Percentiles rank a stretch among this genome's conserved stretches.
These are phyloP conservation scores for Xestia xanthographa DNA, from an alignment of 2,888 invertebrate genomes.

Conservation along the genomic window DNA sequence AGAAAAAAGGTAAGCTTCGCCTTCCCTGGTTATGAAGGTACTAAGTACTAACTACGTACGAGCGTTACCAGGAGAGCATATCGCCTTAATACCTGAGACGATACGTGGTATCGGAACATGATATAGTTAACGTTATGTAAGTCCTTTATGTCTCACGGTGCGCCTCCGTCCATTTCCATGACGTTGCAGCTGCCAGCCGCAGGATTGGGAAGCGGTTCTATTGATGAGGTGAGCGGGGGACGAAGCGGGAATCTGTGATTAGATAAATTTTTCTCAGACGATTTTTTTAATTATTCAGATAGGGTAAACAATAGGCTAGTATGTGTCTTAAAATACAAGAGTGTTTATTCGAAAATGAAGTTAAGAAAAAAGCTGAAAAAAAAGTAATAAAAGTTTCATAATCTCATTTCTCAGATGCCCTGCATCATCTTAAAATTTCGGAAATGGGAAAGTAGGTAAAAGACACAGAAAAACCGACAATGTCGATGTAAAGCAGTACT, in stretches of 20 bases:
- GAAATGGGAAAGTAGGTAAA: not conserved
- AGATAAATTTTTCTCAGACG: not conserved
- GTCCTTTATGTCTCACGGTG: slow-evolving; percentile 80
- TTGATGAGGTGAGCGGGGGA: slow-evolving; percentile 58
- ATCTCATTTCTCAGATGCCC: not conserved
- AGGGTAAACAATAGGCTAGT: not conserved
- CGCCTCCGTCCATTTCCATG: slow-evolving; percentile 83
- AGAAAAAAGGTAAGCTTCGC: slow-evolving; percentile 26
- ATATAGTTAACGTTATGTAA: slow-evolving; percentile 73
- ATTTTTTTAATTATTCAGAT: not conserved
- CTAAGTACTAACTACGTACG: slow-evolving; percentile 37
- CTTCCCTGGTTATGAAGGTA: slow-evolving; percentile 4
- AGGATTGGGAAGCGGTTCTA: slow-evolving; percentile 58
- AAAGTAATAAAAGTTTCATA: no score
- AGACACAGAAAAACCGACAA: no score
- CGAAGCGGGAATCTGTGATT: slow-evolving; percentile 13
- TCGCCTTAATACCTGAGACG: slow-evolving; percentile 63
- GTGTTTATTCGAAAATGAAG: not conserved
- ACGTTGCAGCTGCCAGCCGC: slow-evolving; percentile 83
- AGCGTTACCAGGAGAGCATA: slow-evolving; percentile 50
- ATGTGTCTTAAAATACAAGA: not conserved
- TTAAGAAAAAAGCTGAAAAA: no score
- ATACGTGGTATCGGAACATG: slow-evolving; percentile 65
- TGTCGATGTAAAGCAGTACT: not conserved
- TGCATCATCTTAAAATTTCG: not conserved